These are phyloP conservation scores for Anolis sagrei DNA, from an alignment of 2,113 vertebrate genomes.

Conservation along the genomic window DNA sequence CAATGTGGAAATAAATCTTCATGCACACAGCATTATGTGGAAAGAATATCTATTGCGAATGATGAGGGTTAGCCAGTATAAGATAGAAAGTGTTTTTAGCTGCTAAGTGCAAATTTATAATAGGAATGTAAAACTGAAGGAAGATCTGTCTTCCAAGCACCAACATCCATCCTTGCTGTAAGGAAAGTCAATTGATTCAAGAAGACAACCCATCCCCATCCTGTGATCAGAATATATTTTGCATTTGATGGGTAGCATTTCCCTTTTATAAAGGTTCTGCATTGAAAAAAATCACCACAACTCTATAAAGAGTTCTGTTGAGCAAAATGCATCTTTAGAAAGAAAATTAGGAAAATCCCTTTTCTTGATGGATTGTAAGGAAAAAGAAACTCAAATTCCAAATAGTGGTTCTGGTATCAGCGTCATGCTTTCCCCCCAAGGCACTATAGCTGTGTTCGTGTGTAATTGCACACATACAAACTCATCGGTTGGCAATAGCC, in stretches of 20 bases:
- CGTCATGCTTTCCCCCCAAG: not conserved
- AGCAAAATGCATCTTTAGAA: conserved; percentile 21
- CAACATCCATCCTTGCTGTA: not conserved
- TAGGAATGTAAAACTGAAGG: conserved; percentile 53
- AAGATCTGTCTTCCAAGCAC: conserved; percentile 14
- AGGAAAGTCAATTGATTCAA: not conserved
- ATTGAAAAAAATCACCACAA: not conserved
- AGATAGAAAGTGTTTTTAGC: conserved; percentile 24
- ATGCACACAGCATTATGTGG: not conserved
- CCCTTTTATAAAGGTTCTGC: not conserved
- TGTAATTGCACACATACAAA: too few species aligned
- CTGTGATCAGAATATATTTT: conserved; percentile 12
- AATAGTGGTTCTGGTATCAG: not conserved
- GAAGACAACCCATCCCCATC: conserved; percentile 10
- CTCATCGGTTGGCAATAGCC: not conserved
- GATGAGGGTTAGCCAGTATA: not conserved
- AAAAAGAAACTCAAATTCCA: not conserved
- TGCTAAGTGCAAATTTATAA: conserved; percentile 37
- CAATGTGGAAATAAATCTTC: not conserved
- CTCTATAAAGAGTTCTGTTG: conserved; percentile 12
- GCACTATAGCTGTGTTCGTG: not conserved
- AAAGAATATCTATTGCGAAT: conserved; percentile 16
- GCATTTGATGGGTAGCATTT: conserved; percentile 1
- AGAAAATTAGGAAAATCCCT: not conserved
- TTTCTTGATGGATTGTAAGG: not conserved